Base-by-base conservation (phyloP, 2,113 vertebrate species). In the Vidua macroura region DNA sequence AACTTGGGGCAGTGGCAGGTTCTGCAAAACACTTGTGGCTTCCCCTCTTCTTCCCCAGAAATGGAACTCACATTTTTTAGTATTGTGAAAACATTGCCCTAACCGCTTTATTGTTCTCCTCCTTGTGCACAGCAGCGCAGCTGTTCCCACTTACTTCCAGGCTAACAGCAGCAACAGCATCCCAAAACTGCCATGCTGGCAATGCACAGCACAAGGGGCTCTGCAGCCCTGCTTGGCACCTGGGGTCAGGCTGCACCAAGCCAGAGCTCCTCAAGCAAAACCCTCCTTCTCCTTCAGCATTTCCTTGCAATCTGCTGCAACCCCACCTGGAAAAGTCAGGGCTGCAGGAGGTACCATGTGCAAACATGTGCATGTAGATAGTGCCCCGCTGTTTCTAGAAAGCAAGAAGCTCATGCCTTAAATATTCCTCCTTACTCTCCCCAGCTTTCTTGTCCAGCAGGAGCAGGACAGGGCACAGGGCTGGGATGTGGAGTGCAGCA, bases 131-230 rank as follows among this genome's bases (percentile, higher is more conserved):
- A 83, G 86, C 76, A 90, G 83, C 86, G 86, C 94, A 96, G 92
- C 95, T 96, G 94, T 76, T 96, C 83, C 52, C 69, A 92, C 73
- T 93, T 84, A 88, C 28, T 92, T 63, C 64, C 92, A 88, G 79
- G 55, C 43, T 79, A 77, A 24, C 43, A 76, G 78, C 60, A 72
- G 83, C 74, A 64, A 9, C 69, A 70, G 35, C 51, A 73, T 30
- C 63, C 35, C 64, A 53, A 48, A 89, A 72, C 28, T 6, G 15
- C 55, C 1, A 3, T 10, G 58, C 76, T 80, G 68, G 68, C 43
- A 28, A 37, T 44, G 60, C 28, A 19, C 1, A 3, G 53, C 72
- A 60, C 0, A 0, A 88, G 25, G 41, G 41, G 58, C n/a, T 92
- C 62, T 62, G 60, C 39, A 85, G 72, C 41, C 44, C 63, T 46